A percentile compares a stretch with the other conserved stretches of the same genome.
Evolutionary conservation across 2,113 vertebrate genomes (phyloP).

Genomic region (Ploceus nigricollis): DNA sequence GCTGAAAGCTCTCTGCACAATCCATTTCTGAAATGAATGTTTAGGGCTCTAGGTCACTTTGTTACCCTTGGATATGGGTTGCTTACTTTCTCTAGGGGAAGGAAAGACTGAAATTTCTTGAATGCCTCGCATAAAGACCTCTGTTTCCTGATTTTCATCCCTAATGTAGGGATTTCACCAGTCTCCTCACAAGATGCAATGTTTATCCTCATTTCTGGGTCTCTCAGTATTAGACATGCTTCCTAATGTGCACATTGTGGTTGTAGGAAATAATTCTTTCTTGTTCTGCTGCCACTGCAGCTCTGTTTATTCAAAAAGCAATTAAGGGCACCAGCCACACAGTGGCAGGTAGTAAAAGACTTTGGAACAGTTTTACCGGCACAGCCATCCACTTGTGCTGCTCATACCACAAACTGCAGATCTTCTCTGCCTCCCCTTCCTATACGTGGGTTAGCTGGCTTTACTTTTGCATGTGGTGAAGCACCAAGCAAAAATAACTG

Average conservation of each 20-base stretch:
- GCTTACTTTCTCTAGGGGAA: not conserved
- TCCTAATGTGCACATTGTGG: not conserved
- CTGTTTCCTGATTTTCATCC: not conserved
- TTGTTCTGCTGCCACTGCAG: not conserved
- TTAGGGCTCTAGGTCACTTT: not conserved
- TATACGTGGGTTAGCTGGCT: not conserved
- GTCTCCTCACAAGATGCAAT: not conserved
- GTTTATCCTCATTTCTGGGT: not conserved
- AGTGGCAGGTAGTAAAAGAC: not conserved
- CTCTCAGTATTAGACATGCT: not conserved
- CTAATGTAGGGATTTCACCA: not conserved
- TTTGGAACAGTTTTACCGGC: not conserved
- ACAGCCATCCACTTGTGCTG: not conserved
- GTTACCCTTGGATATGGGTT: not conserved
- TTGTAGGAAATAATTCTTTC: not conserved
- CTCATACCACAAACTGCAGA: not conserved
- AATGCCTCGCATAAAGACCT: rapidly evolving
- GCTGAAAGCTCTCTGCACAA: not conserved
- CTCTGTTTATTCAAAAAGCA: not conserved
- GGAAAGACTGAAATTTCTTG: not conserved
- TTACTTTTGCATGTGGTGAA: not conserved
- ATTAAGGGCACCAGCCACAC: not conserved
- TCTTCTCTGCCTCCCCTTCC: not conserved
- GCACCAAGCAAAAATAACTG: not conserved
- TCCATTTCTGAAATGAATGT: not conserved